A percentile compares a stretch with the other conserved stretches of the same genome.
Conservation (phyloP, 2,113 vertebrate species). For the Scomber scombrus region DNA sequence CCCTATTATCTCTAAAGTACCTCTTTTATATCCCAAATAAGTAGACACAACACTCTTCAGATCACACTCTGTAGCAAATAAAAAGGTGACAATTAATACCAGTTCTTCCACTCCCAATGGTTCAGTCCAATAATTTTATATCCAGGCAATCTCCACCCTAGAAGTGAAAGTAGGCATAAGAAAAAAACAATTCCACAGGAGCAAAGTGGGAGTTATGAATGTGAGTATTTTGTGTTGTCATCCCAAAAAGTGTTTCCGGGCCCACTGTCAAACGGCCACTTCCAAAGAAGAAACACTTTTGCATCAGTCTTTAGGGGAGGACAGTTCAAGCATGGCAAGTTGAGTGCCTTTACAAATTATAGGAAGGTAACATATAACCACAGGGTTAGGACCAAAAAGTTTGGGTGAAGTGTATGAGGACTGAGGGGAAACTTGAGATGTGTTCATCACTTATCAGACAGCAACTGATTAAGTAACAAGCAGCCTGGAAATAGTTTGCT, state of each 20-base stretch:
- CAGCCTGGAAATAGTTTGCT: conserved; percentile 70
- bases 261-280: conserved; percentile 49
- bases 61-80: conserved; percentile 64
- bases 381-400: conserved; percentile 72
- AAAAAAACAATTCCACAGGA: conserved; percentile 75
- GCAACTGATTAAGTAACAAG: conserved; percentile 64
- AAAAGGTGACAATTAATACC: conserved; percentile 58
- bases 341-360: conserved; percentile 70
- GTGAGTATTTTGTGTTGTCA: conserved; percentile 48
- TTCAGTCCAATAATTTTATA: conserved; percentile 61
- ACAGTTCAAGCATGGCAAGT: conserved; percentile 71
- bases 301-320: conserved; percentile 71
- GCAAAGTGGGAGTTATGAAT: conserved; percentile 63
- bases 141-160: conserved; percentile 60
- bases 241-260: conserved; percentile 68
- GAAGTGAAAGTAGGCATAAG: conserved; percentile 66
- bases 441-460: conserved; percentile 59
- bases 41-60: conserved; percentile 57
- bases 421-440: conserved; percentile 33
- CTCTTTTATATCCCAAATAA: conserved; percentile 75
- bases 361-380: conserved; percentile 72
- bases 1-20: conserved; percentile 75
- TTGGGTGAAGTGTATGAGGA: conserved; percentile 46
- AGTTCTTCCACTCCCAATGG: conserved; percentile 61
- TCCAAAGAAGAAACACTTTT: conserved; percentile 68